A percentile compares a stretch with the other conserved stretches of the same genome.
Evolutionary conservation across 2,113 vertebrate species (phyloP).

Genomic region (Protomyctophum bolini): DNA sequence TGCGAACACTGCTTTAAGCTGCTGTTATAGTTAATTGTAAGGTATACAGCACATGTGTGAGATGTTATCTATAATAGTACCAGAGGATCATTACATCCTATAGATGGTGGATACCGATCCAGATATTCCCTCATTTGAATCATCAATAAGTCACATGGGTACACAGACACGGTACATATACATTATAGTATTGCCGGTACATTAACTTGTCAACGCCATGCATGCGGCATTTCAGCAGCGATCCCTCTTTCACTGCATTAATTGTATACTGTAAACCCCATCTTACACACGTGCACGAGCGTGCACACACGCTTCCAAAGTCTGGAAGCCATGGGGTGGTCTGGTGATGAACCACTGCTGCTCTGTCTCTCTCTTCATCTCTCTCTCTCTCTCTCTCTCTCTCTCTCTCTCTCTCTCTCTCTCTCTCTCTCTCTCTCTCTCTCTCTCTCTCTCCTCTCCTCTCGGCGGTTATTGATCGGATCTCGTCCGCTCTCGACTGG

Average conservation of each 20-base stretch:
- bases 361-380: slow-evolving; percentile 62
- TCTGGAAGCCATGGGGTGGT: slow-evolving; percentile 59
- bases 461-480: slow-evolving; percentile 79
- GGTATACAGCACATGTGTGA: background rate
- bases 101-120: background rate
- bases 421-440: slow-evolving; percentile 2
- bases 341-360: slow-evolving; percentile 69
- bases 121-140: slow-evolving; percentile 17
- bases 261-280: background rate
- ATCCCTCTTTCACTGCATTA: slow-evolving; percentile 1
- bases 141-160: slow-evolving; percentile 33
- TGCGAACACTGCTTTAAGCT: slow-evolving; percentile 17
- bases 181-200: background rate
- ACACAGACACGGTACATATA: background rate
- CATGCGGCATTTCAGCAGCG: slow-evolving; percentile 2
- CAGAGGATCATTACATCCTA: background rate
- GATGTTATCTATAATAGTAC: background rate
- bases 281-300: background rate
- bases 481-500: slow-evolving; percentile 77
- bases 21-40: background rate
- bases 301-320: slow-evolving; percentile 1
- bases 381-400: slow-evolving; percentile 38
- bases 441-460: slow-evolving; percentile 25
- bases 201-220: slow-evolving; percentile 1
- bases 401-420: background rate